Base-by-base conservation (phyloP, 1,140 invertebrate genomes). In the Nephila pilipes region DNA sequence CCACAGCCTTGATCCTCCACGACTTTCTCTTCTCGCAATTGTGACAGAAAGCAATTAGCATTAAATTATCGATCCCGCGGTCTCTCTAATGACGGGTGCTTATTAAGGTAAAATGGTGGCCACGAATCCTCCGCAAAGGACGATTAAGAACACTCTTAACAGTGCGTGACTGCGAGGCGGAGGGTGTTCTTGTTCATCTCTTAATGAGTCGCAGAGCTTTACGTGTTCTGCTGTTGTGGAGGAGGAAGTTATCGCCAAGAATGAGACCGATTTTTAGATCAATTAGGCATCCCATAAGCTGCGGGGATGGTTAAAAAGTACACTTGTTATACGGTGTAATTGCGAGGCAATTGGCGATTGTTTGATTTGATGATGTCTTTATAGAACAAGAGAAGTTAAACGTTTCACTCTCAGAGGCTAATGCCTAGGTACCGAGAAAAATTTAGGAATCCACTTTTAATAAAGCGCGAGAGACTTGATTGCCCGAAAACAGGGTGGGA, bases 1-100 rank as follows among this genome's bases (percentile, higher is more conserved):
- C 29, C 18, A 8, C 69, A 75, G 36, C 69, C 69, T 32, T 75
- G 69, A 75, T 36, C 32, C 69, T 16, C 8, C 69, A 75, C 25
- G 16, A 75, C 69, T 65, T 65, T 65, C 63, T n/a, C 63, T 65
- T 29, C 8, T 36, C 69, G 16, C 69, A 18, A 18, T 16, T 75
- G 69, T 75, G 69, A 75, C 69, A 75, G 69, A 75, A 75, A 75
- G 36, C 69, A 75, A 75, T 75, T 75, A 75, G 32, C 69, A 75
- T 75, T 75, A 75, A 75, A 75, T 75, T 75, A 75, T 75, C 69
- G 69, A 75, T 75, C 29, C 69, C 69, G 69, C 32, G 69, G 32
- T 29, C 18, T 20, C 29, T 75, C 69, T 75, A 75, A 75, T 75
- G 69, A 75, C 29, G 69, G 18, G 18, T 14, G 69, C 69, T 75